These are phyloP conservation scores for Drosophila koepferae DNA, from an alignment of 2,888 invertebrate species.

Conservation along the genomic window DNA sequence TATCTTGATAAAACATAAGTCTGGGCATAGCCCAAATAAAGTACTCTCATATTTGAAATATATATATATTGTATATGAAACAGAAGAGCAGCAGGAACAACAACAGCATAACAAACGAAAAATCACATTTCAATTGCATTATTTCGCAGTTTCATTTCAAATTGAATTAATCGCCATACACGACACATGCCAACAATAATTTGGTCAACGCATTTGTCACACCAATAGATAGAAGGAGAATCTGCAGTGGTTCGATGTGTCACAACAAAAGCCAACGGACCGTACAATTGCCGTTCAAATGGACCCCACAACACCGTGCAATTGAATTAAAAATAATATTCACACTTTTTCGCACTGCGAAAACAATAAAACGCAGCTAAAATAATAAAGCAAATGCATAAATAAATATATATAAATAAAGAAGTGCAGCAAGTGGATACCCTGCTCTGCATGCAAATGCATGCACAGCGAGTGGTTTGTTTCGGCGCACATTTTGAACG, in stretches of 20 bases:
- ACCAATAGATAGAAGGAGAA: not conserved
- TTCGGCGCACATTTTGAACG: no score
- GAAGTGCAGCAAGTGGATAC: conserved; percentile 1
- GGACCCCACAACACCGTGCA: conserved; percentile 6
- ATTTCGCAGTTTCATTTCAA: not conserved
- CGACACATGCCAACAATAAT: conserved; percentile 21
- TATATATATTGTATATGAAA: not conserved
- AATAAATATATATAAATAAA: not conserved
- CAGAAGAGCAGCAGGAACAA: no score
- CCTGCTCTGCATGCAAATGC: not conserved
- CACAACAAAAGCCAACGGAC: conserved; percentile 23
- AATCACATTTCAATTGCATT: conserved; percentile 1
- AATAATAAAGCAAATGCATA: not conserved
- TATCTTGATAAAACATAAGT: conserved; percentile 1
- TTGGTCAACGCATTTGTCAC: conserved; percentile 23
- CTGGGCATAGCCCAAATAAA: conserved; percentile 6
- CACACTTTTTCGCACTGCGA: conserved; percentile 17
- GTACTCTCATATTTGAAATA: not conserved
- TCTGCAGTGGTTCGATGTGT: conserved; percentile 9
- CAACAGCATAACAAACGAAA: not conserved
- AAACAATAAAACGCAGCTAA: conserved; percentile 4
- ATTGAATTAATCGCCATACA: conserved; percentile 17
- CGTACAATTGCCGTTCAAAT: conserved; percentile 44
- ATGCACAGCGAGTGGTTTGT: not conserved
- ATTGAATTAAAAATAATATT: conserved; percentile 45